Base-by-base conservation (phyloP, 2,888 invertebrate genomes). In the Dendrolimus pini region DNA sequence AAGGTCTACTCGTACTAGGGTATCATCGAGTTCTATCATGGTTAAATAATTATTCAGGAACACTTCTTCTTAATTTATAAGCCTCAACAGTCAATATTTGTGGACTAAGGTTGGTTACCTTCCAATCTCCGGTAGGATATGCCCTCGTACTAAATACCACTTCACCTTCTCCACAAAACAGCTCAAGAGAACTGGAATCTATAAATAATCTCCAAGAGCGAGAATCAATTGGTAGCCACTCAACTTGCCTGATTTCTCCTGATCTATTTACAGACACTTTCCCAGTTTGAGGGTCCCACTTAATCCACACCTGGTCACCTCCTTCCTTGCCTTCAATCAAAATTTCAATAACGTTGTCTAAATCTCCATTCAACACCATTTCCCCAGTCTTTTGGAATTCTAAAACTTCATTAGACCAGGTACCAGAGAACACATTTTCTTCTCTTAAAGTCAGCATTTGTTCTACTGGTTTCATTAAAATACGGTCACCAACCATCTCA, bases 161-260 rank as follows among this genome's bases (percentile, higher is more conserved):
- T 59, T 89, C 90, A 0, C 90, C 90, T 62, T 86, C 84, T 0
- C 90, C 89, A 56, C 89, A 89, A 70, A 90, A 90, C 54, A 89
- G 61, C 62, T 90, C 90, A 58, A 90, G 41, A 2, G 89, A 88
- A 65, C 88, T 87, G 3, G 89, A 73, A 58, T 90, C 90, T 7
- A 90, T 63, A 66, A 87, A 89, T 1, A 90, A 68, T 58, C 85
- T 77, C 85, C 83, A 86, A 1, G 66, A 59, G 14, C 64, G 65
- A 0, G 77, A 74, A 0, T 68, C 68, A 6, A 79, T 68, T 1
- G 85, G 84, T 30, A 63, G 63, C 90, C 90, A 89, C 59, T 84
- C 83, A 12, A 86, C 82, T 62, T 85, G 87, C 53, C 89, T 77
- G 1, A 85, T 59, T 56, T 89, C 87, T 6, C 76, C 84, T 53